phyloP scores from a whole-genome alignment of 2,113 vertebrate genomes.

The Protobothrops mucrosquamatus region DNA sequence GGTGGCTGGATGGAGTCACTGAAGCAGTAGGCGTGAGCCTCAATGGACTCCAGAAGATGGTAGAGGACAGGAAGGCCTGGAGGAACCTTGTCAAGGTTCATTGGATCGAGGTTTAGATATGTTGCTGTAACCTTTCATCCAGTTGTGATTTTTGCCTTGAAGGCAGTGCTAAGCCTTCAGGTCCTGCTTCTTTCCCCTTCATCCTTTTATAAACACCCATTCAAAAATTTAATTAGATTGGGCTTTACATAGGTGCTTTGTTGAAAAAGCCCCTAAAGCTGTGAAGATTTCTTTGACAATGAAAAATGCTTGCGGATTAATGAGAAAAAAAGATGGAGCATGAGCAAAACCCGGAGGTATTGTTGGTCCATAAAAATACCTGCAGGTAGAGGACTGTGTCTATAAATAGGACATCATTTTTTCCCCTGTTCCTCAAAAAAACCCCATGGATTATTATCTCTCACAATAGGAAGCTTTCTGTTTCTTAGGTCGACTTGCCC shows the following conservation, averaged over 20 bases:
- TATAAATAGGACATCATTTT: constrained; percentile 65
- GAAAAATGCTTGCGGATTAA: not conserved
- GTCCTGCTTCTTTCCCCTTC: not conserved
- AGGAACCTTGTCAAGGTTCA: too few relatives aligned
- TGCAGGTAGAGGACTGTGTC: constrained; percentile 56
- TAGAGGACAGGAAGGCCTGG: too few relatives aligned
- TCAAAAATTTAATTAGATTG: not conserved
- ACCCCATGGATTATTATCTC: constrained; percentile 52
- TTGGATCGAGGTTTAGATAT: too few relatives aligned
- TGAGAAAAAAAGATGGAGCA: not conserved
- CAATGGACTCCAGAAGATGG: too few relatives aligned
- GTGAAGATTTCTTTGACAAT: constrained; percentile 25
- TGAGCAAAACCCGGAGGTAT: not conserved
- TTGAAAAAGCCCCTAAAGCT: constrained; percentile 2
- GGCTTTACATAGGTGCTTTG: not conserved
- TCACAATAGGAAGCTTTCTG: constrained; percentile 55
- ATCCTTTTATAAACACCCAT: not conserved
- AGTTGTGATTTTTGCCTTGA: not conserved
- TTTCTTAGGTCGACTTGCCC: constrained; percentile 4
- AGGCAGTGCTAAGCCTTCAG: constrained; percentile 19
- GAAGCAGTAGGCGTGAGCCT: too few relatives aligned
- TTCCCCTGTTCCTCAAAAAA: constrained; percentile 36
- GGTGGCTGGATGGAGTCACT: too few relatives aligned
- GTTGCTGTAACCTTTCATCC: not conserved
- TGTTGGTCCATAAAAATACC: constrained; percentile 38